Base-by-base conservation (phyloP, 2,113 vertebrate genomes). In the Misgurnus anguillicaudatus region DNA sequence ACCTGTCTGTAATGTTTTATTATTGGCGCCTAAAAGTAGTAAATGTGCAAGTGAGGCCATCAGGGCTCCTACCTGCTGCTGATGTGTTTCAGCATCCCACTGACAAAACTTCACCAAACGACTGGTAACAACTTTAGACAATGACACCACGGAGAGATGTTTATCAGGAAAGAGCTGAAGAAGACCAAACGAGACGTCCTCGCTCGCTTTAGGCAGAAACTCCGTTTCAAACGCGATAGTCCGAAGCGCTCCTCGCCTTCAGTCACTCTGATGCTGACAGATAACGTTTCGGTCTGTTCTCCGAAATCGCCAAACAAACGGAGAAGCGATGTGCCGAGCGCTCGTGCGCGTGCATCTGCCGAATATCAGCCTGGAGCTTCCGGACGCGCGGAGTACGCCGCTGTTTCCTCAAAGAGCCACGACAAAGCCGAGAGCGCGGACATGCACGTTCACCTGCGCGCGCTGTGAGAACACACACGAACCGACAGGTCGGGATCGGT, bases 351-450 rank as follows among this genome's bases (percentile, higher is more conserved):
- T 31, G 24, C 62, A 71, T 67, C 66, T 72, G 70, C 70, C 70
- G 62, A 88, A 84, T 86, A 87, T 79, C 85, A 87, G 75, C 84
- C 72, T 67, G 73, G 74, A 67, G 80, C 85, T 47, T 78, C 78
- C 75, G 66, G 47, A 75, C 81, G 62, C 80, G 77, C 58, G 82
- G 88, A 83, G 82, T 81, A 85, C 51, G 65, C 58, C 55, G 62
- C 36, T 39, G 60, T 45, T 63, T 75, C 39, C 57, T 77, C 78
- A 31, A 60, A 55, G 75, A 64, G 64, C 60, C 38, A 60, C 66
- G 55, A 67, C 39, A 63, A 24, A 60, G 68, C 74, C 61, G 75
- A 53, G 48, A 31, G 60, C 66, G 70, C 53, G 61, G 24, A 61
- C 71, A 0, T 0, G 7, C 11, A 41, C 65, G 36, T 62, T 47